Conservation (phyloP, 64 coral and sea anemone species). For the Dendrophyllia cribrosa region DNA sequence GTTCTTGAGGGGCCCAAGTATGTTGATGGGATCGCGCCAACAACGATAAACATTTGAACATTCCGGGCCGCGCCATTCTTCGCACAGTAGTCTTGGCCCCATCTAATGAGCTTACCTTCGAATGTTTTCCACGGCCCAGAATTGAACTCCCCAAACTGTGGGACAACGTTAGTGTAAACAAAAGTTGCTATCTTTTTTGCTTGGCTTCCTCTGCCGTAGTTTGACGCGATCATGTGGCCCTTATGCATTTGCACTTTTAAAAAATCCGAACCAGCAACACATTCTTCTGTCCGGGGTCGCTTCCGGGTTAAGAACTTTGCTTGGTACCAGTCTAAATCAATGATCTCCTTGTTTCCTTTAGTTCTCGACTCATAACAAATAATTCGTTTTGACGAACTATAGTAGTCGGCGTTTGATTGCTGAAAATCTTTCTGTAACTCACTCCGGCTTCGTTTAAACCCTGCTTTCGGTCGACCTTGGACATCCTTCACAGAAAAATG, state of each 20-base stretch:
- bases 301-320: neutral
- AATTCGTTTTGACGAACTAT: too few relatives aligned
- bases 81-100: neutral
- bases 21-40: neutral
- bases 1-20: neutral
- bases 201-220: neutral
- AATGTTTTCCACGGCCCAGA: neutral
- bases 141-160: neutral
- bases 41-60: neutral
- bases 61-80: neutral
- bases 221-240: neutral
- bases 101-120: neutral
- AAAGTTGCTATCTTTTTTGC: neutral
- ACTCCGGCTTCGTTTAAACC: neutral
- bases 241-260: neutral
- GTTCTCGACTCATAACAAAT: neutral
- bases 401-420: neutral
- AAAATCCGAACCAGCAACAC: neutral
- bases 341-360: neutral
- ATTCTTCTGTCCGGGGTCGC: neutral
- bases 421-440: neutral
- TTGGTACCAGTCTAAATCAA: neutral
- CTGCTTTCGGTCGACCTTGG: too few relatives aligned
- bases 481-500: neutral
- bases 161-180: slow-evolving; percentile 11